Evolutionary conservation across 2,797 vertebrate species (phyloP).

Genomic region (Nannoperca australis): DNA sequence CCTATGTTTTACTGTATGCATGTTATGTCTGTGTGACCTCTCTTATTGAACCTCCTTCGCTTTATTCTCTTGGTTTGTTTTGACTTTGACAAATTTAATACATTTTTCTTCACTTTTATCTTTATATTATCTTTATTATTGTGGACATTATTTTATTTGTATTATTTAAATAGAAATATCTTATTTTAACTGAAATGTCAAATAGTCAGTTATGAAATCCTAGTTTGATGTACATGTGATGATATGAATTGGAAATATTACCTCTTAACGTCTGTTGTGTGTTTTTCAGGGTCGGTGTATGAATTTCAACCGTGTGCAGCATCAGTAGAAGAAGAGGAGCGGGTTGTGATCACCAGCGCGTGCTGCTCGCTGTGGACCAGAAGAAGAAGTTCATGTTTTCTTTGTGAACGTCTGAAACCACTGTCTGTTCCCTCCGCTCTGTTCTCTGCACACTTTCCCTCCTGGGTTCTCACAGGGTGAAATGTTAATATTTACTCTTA

Average conservation of each 20-base stretch:
- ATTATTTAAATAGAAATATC: not conserved
- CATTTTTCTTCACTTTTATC: not conserved
- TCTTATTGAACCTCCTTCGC: not conserved
- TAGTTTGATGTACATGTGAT: not conserved
- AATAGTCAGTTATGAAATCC: not conserved
- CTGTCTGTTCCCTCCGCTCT: slow-evolving; percentile 41
- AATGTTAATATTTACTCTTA: slow-evolving; percentile 24
- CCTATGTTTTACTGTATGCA: not conserved
- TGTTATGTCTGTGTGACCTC: not conserved
- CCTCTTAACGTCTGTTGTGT: not conserved
- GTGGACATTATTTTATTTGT: not conserved
- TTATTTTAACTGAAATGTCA: not conserved
- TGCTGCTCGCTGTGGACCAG: slow-evolving; percentile 38
- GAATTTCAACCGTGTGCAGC: slow-evolving; percentile 91
- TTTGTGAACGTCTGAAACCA: slow-evolving; percentile 48
- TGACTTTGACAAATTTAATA: not conserved
- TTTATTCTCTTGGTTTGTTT: not conserved
- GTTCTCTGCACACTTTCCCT: slow-evolving; percentile 24
- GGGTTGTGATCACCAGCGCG: slow-evolving; percentile 23
- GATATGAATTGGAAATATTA: not conserved
- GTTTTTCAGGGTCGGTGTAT: slow-evolving; percentile 92
- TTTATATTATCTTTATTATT: not conserved
- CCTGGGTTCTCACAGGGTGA: slow-evolving; percentile 2
- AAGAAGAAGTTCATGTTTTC: not conserved
- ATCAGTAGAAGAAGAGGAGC: slow-evolving; percentile 73